Base-by-base conservation (phyloP, 2,888 invertebrate genomes). In the Pammene fasciana region DNA sequence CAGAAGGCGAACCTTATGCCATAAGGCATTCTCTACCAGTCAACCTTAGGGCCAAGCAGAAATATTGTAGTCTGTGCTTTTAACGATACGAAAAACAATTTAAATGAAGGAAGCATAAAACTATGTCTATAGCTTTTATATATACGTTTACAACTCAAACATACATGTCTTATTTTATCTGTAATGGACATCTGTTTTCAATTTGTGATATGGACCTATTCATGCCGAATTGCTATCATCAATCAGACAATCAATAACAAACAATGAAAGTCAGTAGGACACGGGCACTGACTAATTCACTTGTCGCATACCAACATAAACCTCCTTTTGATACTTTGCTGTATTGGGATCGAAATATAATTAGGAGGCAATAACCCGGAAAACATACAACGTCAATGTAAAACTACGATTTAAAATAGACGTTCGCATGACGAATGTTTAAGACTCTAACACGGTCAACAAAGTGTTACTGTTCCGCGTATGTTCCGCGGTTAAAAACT, bases 281-380 rank as follows among this genome's bases (percentile, higher is more conserved):
- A n/a, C n/a, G n/a, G n/a, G n/a, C n/a, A 46, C 14, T 61, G 61
- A 67, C 61, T 67, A 54, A 60, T 60, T 54, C 26, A 67, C 59
- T 16, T 52, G 52, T 60, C 43, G 36, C 54, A 36, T 61, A 46
- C 16, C 60, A 54, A 54, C 60, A 67, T n/a, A 54, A 60, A 59
- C 26, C 43, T 59, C n/a, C 13, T 59, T 45, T n/a, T 45, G 13
- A 54, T 34, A 45, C 45, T 10, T 45, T 9, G n/a, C 18, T 61
- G 8, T 36, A 8, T 50, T 18, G 4, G 18, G n/a, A 62, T 41
- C 13, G n/a, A 57, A 57, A 57, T 64, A 36, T 34, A 8, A 60
- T 1, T 52, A 16, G 61, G 18, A 11, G 38, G 60, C 45, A 36
- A 45, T 14, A 56, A 62, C 41, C 6, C 62, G 41, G 61, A 62